These are phyloP conservation scores for Haemorhous mexicanus DNA, from an alignment of 2,113 vertebrate species.

Conservation along the genomic window DNA sequence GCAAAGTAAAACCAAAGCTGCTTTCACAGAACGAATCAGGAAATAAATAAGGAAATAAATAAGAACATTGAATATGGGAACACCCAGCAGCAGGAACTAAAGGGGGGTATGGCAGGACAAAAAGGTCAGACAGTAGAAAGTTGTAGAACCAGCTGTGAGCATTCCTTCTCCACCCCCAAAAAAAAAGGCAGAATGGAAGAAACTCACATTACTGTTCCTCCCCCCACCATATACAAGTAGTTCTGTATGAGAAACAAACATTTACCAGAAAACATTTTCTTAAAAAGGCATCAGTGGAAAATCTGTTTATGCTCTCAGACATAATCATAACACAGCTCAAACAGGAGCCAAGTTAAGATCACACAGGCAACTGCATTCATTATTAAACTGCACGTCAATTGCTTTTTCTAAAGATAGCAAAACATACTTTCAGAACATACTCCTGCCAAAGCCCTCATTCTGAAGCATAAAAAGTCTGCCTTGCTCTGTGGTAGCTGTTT, in stretches of 20 bases:
- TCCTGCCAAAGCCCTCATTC: neutral
- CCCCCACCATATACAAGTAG: neutral
- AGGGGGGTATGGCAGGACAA: neutral
- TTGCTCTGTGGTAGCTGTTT: neutral
- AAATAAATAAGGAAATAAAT: neutral
- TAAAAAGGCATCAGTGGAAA: constrained; percentile 3
- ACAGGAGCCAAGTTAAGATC: constrained; percentile 26
- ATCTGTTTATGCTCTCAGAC: constrained; percentile 11
- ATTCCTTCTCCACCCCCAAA: neutral
- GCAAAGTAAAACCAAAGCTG: neutral
- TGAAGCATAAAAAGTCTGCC: neutral
- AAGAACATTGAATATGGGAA: neutral
- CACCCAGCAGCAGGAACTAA: neutral
- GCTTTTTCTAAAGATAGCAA: constrained; percentile 39
- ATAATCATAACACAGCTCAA: constrained; percentile 4
- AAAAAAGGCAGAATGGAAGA: neutral
- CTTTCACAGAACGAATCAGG: neutral
- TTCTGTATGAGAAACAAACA: constrained; percentile 17
- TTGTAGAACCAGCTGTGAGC: neutral
- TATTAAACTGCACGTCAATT: constrained; percentile 28
- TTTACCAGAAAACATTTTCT: neutral
- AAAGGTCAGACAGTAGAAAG: neutral
- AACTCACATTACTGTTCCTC: neutral
- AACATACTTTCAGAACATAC: neutral
- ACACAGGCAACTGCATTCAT: constrained; percentile 13